Evolutionary conservation across 2,113 vertebrate species (phyloP).

Genomic region (Ctenomys sociabilis): DNA sequence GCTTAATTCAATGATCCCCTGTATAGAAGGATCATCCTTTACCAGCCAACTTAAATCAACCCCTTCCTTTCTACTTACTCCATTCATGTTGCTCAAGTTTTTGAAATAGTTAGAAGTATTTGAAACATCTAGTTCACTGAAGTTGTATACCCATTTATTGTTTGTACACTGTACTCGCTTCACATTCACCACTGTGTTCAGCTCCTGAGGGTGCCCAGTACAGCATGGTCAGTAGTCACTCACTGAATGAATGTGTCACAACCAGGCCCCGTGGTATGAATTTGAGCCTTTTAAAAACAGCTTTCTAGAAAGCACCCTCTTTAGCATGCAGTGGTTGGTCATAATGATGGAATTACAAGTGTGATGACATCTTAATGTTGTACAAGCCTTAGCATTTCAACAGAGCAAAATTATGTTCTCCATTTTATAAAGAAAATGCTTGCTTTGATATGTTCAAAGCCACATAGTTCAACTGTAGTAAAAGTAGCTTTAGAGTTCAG

Average conservation of each 20-base stretch:
- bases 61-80: background rate
- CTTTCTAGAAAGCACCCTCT: background rate
- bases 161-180: background rate
- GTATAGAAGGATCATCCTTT: background rate
- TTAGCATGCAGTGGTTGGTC: background rate
- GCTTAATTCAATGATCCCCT: background rate
- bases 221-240: background rate
- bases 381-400: background rate
- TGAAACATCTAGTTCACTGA: background rate
- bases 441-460: constrained; percentile 71
- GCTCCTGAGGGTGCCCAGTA: background rate
- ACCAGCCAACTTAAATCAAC: background rate
- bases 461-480: constrained; percentile 20
- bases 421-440: constrained; percentile 79
- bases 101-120: background rate
- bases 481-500: background rate
- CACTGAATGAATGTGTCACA: background rate
- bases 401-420: constrained; percentile 1
- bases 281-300: background rate
- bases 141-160: background rate
- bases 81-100: background rate
- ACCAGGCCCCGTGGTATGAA: background rate
- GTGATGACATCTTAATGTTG: background rate
- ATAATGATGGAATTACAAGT: background rate
- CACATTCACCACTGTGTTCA: background rate